Base-by-base conservation (phyloP, 2,797 vertebrate genomes). In the Decapterus maruadsi region DNA sequence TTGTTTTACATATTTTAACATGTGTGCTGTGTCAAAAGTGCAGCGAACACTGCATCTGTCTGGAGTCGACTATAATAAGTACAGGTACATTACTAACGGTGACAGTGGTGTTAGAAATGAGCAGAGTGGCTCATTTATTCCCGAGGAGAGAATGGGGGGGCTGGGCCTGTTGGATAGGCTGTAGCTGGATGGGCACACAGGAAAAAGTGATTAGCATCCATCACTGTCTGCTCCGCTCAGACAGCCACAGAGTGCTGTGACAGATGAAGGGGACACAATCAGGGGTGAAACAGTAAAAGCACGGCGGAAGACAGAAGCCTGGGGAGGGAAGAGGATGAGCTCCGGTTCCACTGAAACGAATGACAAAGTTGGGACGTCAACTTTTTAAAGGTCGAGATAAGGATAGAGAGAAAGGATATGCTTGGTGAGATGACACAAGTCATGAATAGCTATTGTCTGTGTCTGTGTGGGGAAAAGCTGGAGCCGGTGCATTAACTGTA, bases 201-300 rank as follows among this genome's bases (percentile, higher is more conserved):
- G 55, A 50, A 77, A 77, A 74, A 90, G 89, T 87, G 89, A 92
- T 95, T 88, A 91, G 80, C 89, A 94, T 94, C 92, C 89, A 91
- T 94, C 93, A 91, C 72, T 84, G 87, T 72, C 84, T 80, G 64
- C 40, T 92, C 75, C 80, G 87, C 72, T 79, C 67, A 63, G 86
- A 88, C 79, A 74, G 81, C 34, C 12, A 75, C 12, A 75, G 75
- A 56, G 79, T 69, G 48, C 53, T 54, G 70, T 81, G 90, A 90
- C 80, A 82, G 75, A 92, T 84, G 88, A 82, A 80, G 62, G 69
- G 46, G 77, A 83, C 78, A 80, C 75, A 76, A 84, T 89, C 78
- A 63, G 75, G 59, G 65, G 38, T 57, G 85, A 77, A 84, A 77
- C 83, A 80, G 78, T 84, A 43, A 43, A 64, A 79, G 74, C 60